Conservation (phyloP, 2,888 invertebrate species). For the Melangyna quadrimaculata region DNA sequence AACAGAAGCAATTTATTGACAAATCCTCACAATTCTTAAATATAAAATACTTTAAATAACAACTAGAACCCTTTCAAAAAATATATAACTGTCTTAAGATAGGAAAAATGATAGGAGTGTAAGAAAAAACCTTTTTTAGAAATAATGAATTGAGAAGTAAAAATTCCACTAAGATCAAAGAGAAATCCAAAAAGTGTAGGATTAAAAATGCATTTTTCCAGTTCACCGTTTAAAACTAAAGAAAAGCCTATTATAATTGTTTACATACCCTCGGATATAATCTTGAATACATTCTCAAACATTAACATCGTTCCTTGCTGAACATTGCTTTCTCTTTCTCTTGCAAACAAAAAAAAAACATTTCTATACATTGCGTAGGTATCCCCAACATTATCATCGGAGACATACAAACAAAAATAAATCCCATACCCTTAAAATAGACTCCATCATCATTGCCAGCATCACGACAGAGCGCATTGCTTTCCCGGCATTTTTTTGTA, state of each 20-base stretch:
- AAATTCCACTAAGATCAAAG: conserved; percentile 4
- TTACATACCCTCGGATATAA: conserved; percentile 71
- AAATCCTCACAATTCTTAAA: no score
- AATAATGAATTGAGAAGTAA: conserved; percentile 21
- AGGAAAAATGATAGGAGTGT: no score
- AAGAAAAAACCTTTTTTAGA: no score
- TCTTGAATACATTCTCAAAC: conserved; percentile 69
- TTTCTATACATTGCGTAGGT: neutral
- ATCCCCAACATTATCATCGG: conserved; percentile 21
- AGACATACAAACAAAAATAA: neutral
- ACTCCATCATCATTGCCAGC: conserved; percentile 12
- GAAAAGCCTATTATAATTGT: conserved; percentile 71
- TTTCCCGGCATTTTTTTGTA: conserved; percentile 17
- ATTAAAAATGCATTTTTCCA: conserved; percentile 55
- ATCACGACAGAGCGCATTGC: neutral
- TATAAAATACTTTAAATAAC: no score
- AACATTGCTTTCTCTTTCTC: conserved; percentile 54
- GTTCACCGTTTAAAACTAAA: conserved; percentile 68
- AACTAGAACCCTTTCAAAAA: no score
- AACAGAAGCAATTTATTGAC: no score
- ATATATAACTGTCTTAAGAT: no score
- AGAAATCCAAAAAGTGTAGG: conserved; percentile 26
- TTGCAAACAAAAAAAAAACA: neutral
- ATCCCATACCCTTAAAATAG: conserved; percentile 11
- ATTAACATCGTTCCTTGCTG: conserved; percentile 62